Percentiles rank a stretch among this genome's conserved stretches.
Conservation (phyloP, 2,113 vertebrate genomes). For the Sebastes schlegelii region DNA sequence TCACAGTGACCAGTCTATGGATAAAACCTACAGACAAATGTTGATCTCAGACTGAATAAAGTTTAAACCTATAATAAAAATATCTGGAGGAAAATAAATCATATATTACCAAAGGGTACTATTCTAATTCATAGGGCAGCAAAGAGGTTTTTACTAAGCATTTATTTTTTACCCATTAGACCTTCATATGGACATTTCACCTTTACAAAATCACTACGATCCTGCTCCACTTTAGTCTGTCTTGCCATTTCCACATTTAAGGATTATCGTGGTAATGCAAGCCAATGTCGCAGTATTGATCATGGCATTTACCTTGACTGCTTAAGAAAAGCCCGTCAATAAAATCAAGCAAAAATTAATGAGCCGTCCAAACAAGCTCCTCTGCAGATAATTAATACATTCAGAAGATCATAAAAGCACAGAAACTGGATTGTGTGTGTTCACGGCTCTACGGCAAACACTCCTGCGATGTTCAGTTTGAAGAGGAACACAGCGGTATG, state of each 20-base stretch:
- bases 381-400: constrained; percentile 75
- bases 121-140: background rate
- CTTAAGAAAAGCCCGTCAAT: constrained; percentile 79
- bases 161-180: background rate
- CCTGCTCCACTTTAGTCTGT: constrained; percentile 8
- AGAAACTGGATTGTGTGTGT: constrained; percentile 13
- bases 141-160: background rate
- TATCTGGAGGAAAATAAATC: background rate
- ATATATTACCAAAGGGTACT: background rate
- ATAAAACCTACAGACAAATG: background rate
- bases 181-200: constrained; percentile 7
- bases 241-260: constrained; percentile 54
- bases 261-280: constrained; percentile 73
- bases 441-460: constrained; percentile 16
- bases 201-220: constrained; percentile 7
- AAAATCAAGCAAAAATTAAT: constrained; percentile 78
- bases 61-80: background rate
- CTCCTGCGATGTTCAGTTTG: constrained; percentile 31
- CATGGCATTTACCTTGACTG: constrained; percentile 70
- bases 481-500: constrained; percentile 50
- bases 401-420: constrained; percentile 53
- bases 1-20: too few species aligned
- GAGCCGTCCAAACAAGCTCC: constrained; percentile 70
- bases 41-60: background rate
- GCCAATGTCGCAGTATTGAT: constrained; percentile 77